Base-by-base conservation (phyloP, 30 jellyfish, hydroid and myxozoan genomes). In the Mastigias papua region DNA sequence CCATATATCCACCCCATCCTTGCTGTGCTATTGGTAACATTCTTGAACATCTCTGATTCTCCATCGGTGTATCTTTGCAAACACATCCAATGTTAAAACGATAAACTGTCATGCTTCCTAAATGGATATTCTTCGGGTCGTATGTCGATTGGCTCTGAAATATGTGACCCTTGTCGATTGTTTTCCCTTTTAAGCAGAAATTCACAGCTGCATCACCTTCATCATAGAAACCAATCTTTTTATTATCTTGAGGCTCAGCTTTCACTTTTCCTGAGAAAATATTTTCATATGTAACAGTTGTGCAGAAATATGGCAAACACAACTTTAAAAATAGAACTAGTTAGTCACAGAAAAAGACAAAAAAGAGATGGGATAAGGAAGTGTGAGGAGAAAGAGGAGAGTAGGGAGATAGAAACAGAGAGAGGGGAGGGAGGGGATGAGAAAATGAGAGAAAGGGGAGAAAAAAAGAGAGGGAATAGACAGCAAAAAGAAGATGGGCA, bases 1-100 rank as follows among this genome's bases (percentile, higher is more conserved):
- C 99, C 99, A 96, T 96, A 48, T 96, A 96, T 13, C 97, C 99
- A 33, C 91, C 87, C 99, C 99, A 96, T 17, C 98, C 99, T 67
- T 96, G 99, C 32, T 83, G 89, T 1, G 77, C 37, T 83, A 91
- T 84, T 0, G 99, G 99, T 73, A 96, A 78, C 75, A 96, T 93
- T 64, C 76, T 81, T 1, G 97, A 96, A 71, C 99, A 96, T 50
- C 64, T 87, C 77, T 81, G 70, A 11, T 61, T 49, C 2, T 63
- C 37, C 46, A 69, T 31, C n/a, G 26, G 29, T 64, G 48, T 50
- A 3, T 84, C 80, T 21, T 84, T 80, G 86, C 99, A 96, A 50
- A 77, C 69, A 67, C 99, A 90, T 37, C 87, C 78, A 9, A 96
- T 91, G 71, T 82, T 76, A 89, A 37, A 96, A 11, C 99, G 95